These are phyloP conservation scores for Amphimallon solstitiale DNA, from an alignment of 2,888 invertebrate genomes.

Conservation along the genomic window DNA sequence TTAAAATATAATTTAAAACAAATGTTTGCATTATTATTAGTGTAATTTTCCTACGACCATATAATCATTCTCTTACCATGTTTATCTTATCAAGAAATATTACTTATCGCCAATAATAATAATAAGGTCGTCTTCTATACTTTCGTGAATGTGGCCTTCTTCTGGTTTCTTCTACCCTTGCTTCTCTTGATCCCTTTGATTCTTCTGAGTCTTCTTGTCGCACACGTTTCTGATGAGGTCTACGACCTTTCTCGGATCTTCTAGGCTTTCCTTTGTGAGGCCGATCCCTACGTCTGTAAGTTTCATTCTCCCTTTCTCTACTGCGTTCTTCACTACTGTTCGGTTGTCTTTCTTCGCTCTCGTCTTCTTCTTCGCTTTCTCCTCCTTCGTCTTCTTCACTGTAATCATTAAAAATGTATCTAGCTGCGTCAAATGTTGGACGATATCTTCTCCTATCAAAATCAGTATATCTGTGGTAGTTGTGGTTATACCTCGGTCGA, in stretches of 20 bases:
- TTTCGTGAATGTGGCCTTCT: conserved; percentile 41
- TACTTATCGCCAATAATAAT: conserved; percentile 1
- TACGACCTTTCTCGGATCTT: background rate
- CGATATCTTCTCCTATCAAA: conserved; percentile 35
- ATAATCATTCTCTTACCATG: too few species aligned
- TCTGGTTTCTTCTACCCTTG: conserved; percentile 46
- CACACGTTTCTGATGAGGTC: background rate
- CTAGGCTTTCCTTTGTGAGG: background rate
- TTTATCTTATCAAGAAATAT: background rate
- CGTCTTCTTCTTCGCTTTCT: conserved; percentile 15
- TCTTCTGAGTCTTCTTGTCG: conserved; percentile 27
- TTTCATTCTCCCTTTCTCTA: background rate
- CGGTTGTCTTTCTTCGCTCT: background rate
- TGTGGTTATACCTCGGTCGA: conserved; percentile 33
- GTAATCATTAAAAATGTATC: conserved; percentile 39
- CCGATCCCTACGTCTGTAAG: background rate
- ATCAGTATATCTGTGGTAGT: conserved; percentile 38
- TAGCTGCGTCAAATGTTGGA: conserved; percentile 36
- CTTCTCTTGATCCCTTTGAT: conserved; percentile 30
- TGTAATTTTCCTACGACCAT: too few species aligned
- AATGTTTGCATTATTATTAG: too few species aligned
- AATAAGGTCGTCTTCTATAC: background rate
- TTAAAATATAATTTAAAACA: too few species aligned
- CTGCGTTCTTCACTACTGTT: background rate
- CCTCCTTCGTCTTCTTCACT: conserved; percentile 39